Evolutionary conservation across 2,797 vertebrate species (phyloP), one percentile per base, ranked within the genome.

Genomic region (Anguilla megastoma): DNA sequence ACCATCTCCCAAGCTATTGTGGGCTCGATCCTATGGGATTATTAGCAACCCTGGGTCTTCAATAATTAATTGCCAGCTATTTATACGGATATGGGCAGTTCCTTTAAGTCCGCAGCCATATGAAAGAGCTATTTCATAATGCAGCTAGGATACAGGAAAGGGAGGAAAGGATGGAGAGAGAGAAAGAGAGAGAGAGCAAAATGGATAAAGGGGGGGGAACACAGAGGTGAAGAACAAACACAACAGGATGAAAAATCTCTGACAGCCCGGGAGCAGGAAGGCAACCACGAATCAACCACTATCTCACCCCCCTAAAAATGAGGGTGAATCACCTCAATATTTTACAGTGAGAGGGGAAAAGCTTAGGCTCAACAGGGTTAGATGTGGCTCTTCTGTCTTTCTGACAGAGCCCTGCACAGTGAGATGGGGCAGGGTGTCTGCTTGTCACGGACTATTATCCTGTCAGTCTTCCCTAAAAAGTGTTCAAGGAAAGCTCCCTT

Each of bases 61-160:
- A 50, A 82, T 50, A 48, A 82, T 82, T 50, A n/a, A 82, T 82
- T 48, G 21, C 45, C 2, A n/a, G 79, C 79, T 82, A 82, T 82
- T 82, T 82, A 82, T 82, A 82, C 21, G 21, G 45, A 48, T 82
- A 82, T 50, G 79, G 45, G 79, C 41, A 45, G 79, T 48, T 50
- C 74, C 74, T 82, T 48, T 82, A 82, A 24, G 36, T 36, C 69
- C 10, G 16, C 27, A 14, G 9, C 71, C 36, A 41, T 79, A 36
- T 41, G 18, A 1, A 45, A 21, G 18, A 41, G 74, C 74, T 45
- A 18, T 41, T 79, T 45, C 36, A 33, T 41, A 41, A 45, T 45
- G 36, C 36, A 45, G 33, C 74, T 6, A n/a, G 69, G 66, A 10
- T 14, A 33, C 8, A 9, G 45, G 21, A n/a, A 45, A 6, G 2